These are phyloP conservation scores for Marmota monax DNA, from an alignment of 2,113 vertebrate genomes.

Conservation along the genomic window DNA sequence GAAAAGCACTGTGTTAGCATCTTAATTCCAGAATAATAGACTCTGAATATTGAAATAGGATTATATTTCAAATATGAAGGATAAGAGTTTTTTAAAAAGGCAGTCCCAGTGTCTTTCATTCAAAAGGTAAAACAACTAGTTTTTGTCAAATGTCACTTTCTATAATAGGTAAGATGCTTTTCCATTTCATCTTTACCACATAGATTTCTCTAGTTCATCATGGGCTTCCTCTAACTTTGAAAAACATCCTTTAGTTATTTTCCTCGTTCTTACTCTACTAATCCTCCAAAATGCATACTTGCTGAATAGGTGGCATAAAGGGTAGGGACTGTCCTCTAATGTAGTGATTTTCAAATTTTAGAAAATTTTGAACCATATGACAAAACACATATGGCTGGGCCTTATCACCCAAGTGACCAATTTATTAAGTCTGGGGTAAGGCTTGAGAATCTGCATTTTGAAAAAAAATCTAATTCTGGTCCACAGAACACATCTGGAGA, in stretches of 20 bases:
- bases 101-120: background rate
- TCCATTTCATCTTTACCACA: background rate
- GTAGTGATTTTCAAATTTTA: background rate
- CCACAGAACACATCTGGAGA: slow-evolving; percentile 21
- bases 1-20: background rate
- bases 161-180: background rate
- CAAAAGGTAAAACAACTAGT: background rate
- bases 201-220: background rate
- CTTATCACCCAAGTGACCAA: background rate
- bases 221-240: background rate
- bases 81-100: slow-evolving; percentile 11
- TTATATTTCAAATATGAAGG: slow-evolving; percentile 3
- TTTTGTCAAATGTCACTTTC: slow-evolving; percentile 14
- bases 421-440: background rate
- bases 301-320: background rate
- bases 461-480: slow-evolving; percentile 1
- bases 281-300: background rate
- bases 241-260: background rate
- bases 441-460: background rate
- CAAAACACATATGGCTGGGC: background rate
- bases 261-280: background rate
- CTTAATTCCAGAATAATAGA: background rate
- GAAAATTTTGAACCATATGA: background rate
- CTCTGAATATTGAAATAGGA: background rate
- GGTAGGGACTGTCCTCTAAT: background rate